Evolutionary conservation across 2,888 invertebrate species (phyloP).

Genomic region (Rambutsinella grinnellia): DNA sequence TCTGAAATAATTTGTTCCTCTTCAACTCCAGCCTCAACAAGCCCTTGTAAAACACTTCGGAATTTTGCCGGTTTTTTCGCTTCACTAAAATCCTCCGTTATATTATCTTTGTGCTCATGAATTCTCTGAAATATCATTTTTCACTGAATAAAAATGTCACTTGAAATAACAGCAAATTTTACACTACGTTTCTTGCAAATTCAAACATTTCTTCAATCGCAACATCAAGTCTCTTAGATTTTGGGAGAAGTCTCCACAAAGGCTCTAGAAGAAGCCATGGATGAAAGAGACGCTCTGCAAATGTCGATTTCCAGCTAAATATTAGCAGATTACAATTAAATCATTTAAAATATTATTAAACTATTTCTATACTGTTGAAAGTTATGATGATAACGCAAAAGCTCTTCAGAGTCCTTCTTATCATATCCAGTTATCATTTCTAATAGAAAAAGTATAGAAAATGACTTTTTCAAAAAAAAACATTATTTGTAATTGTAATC

Average conservation of each 20-base stretch:
- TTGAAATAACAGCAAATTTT: slow-evolving; percentile 9
- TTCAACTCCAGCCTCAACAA: slow-evolving; percentile 7
- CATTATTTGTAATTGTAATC: background rate
- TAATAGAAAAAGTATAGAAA: background rate
- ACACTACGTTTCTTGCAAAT: slow-evolving; percentile 17
- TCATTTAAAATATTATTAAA: background rate
- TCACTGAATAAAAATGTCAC: background rate
- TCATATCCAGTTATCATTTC: slow-evolving; percentile 29
- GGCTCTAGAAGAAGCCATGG: slow-evolving; percentile 7
- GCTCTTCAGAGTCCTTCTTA: background rate
- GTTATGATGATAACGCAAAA: slow-evolving; percentile 5
- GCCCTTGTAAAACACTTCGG: slow-evolving; percentile 8
- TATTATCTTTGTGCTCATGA: background rate
- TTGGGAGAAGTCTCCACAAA: slow-evolving; percentile 19
- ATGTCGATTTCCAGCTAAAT: slow-evolving; percentile 5
- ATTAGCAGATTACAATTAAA: background rate
- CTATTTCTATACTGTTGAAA: slow-evolving; percentile 3
- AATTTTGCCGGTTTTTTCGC: background rate
- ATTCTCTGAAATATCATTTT: background rate
- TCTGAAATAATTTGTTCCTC: slow-evolving; percentile 22
- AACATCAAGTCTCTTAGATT: background rate
- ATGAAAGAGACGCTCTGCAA: background rate
- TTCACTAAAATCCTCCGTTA: background rate
- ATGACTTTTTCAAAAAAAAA: background rate
- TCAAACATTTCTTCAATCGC: slow-evolving; percentile 16